Conservation (phyloP, 1,140 invertebrate genomes). For the Drosophila parvula region DNA sequence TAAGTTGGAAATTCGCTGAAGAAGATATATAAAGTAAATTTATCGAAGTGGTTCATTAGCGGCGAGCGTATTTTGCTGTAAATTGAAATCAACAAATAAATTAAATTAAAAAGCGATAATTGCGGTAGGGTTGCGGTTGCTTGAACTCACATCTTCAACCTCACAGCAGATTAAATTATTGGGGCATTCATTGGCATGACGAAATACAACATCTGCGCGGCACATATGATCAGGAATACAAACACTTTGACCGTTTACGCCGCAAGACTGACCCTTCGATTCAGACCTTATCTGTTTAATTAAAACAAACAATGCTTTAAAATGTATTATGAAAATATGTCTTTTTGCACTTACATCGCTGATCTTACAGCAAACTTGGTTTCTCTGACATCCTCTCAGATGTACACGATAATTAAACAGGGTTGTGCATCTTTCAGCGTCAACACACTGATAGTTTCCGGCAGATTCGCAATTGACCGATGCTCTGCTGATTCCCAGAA, state of each 20-base stretch:
- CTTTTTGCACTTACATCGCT: neutral
- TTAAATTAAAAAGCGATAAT: neutral
- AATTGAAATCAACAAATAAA: neutral
- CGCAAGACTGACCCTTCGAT: neutral
- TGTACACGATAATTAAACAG: accelerated
- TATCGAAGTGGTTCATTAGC: neutral
- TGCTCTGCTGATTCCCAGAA: neutral
- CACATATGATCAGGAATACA: neutral
- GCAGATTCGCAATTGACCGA: neutral
- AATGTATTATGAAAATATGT: neutral
- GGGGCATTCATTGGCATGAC: neutral
- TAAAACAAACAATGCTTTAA: neutral
- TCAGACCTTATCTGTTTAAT: neutral
- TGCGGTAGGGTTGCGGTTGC: no score
- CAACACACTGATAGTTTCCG: neutral
- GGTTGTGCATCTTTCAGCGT: accelerated
- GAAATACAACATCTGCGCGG: accelerated
- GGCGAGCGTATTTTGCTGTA: neutral
- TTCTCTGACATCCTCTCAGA: accelerated
- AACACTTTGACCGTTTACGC: neutral
- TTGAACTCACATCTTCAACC: neutral
- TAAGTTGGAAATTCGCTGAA: no score
- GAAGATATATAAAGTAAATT: no score
- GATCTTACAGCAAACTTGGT: neutral
- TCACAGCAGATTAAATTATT: neutral